Base-by-base conservation (phyloP, 2,797 vertebrate genomes). In the Notolabrus celidotus region DNA sequence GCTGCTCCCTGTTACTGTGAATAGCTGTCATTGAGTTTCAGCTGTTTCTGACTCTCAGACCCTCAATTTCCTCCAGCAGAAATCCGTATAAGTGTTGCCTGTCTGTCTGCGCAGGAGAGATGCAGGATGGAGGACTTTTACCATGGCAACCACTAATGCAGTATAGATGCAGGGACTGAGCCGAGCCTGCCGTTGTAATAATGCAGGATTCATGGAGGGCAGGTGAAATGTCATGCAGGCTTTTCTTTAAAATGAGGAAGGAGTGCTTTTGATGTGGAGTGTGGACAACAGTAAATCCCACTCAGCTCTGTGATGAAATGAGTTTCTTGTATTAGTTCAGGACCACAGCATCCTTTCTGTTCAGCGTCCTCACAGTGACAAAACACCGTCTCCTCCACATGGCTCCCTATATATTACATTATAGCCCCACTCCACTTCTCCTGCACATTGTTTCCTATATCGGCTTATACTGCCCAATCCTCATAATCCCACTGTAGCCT, bases 61-160 rank as follows among this genome's bases (percentile, higher is more conserved):
- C 68, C 36, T 63, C 79, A 73, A 56, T 85, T 83, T 77, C 72
- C 67, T 62, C 67, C 11, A 15, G 56, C 73, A 64, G 69, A 71
- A 63, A 73, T 68, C 56, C 47, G 65, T 66, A 29, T 58, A 72
- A 84, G 75, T 67, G 76, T 70, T 72, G 62, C 77, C 72, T 88
- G 77, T 74, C 75, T 79, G 78, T 79, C 83, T 86, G 67, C 5
- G 19, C 65, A 86, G 80, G 79, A 49, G 64, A 29, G 75, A 84
- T 75, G 76, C 67, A 29, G 83, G 84, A 86, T 90, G 82, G 83
- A 89, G 82, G 84, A 88, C 87, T 73, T 89, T 90, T 85, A 78
- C 90, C 90, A 92, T 91, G 86, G 87, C 88, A 92, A 92, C 91
- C 80, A 79, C 86, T 90, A 86, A 91, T 90, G 86, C 85, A 89